phyloP scores from a whole-genome alignment of 2,888 invertebrate genomes.

The Subacronicta megacephala region DNA sequence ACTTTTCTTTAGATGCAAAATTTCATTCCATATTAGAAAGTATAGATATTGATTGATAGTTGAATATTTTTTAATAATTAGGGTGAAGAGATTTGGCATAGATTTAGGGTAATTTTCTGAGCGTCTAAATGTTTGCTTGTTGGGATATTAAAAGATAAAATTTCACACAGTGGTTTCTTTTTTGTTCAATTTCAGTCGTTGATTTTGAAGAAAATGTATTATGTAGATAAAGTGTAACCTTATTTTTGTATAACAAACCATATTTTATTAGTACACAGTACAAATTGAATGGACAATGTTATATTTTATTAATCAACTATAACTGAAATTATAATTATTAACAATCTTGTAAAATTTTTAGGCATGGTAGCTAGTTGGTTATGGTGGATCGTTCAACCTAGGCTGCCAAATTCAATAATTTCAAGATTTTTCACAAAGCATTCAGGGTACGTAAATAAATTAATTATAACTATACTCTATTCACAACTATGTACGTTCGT shows the following conservation, averaged over 20 bases:
- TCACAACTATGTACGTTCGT: too few species aligned
- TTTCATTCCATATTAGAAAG: conserved; percentile 31
- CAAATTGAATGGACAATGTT: conserved; percentile 41
- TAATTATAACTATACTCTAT: too few species aligned
- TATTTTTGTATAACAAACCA: conserved; percentile 29
- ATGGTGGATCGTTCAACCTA: too few species aligned
- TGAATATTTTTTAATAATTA: not conserved
- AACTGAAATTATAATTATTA: not conserved
- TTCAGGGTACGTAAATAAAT: too few species aligned
- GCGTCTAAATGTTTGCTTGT: not conserved
- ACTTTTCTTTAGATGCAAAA: conserved; percentile 6
- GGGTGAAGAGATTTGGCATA: not conserved
- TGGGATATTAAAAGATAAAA: not conserved
- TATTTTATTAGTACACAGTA: conserved; percentile 46
- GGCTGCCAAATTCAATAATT: too few species aligned
- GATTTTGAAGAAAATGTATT: not conserved
- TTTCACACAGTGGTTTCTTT: not conserved
- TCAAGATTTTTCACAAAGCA: too few species aligned
- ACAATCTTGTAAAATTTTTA: not conserved
- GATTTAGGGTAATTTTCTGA: not conserved
- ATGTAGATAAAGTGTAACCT: conserved; percentile 11
- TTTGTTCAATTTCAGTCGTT: not conserved
- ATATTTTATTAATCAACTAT: conserved; percentile 26
- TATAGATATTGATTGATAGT: conserved; percentile 1
- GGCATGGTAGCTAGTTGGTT: too few species aligned